A percentile compares a stretch with the other conserved stretches of the same genome.
phyloP scores from a whole-genome alignment of 1,140 invertebrate genomes.

The Drosophila dunni region DNA sequence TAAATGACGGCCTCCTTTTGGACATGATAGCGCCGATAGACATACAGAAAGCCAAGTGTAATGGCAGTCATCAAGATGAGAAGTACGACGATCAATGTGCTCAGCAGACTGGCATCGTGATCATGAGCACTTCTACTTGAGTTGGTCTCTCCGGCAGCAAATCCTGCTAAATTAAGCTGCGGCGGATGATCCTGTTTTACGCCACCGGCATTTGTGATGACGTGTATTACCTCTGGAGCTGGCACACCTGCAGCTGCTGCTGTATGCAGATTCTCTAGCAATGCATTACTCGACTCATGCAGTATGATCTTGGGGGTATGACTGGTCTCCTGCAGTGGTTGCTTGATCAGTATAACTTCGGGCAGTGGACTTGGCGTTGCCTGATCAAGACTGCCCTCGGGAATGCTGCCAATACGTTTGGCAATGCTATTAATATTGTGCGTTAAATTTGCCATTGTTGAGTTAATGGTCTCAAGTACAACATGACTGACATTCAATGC shows the following conservation, averaged over 20 bases:
- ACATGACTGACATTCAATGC: conserved; percentile 71
- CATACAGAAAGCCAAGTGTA: conserved; percentile 64
- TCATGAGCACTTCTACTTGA: conserved; percentile 50
- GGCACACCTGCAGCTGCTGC: conserved; percentile 58
- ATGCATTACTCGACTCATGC: conserved; percentile 69
- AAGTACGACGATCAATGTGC: conserved; percentile 67
- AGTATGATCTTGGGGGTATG: conserved; percentile 79
- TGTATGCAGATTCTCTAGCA: conserved; percentile 71
- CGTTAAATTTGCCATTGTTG: conserved; percentile 83
- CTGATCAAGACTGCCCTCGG: conserved; percentile 33
- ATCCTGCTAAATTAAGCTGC: conserved; percentile 63
- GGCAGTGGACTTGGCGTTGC: conserved; percentile 59
- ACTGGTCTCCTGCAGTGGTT: conserved; percentile 50
- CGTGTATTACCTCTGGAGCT: conserved; percentile 76
- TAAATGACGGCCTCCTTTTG: conserved; percentile 63
- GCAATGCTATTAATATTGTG: conserved; percentile 85
- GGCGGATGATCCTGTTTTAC: conserved; percentile 49
- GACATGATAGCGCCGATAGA: conserved; percentile 74
- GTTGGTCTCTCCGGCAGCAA: conserved; percentile 50
- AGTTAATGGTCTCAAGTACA: conserved; percentile 77
- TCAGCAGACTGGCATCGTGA: conserved; percentile 65
- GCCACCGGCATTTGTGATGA: conserved; percentile 67
- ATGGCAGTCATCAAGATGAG: conserved; percentile 68
- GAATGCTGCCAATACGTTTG: conserved; percentile 84
- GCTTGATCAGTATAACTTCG: conserved; percentile 80